Evolutionary conservation across 2,113 vertebrate genomes (phyloP).

Genomic region (Speoplatyrhinus poulsoni): DNA sequence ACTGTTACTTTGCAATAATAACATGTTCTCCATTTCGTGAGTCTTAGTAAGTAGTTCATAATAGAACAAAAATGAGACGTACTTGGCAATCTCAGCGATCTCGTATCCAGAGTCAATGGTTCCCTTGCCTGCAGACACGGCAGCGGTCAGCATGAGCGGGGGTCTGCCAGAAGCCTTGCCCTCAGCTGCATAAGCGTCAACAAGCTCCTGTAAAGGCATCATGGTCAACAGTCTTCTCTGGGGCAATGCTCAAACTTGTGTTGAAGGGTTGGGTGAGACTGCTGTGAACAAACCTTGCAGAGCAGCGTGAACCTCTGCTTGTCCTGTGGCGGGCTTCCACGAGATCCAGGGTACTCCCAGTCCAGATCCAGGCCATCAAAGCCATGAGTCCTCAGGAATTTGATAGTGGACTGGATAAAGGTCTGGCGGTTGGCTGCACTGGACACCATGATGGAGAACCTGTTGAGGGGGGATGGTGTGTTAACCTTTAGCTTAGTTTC

Average conservation of each 20-base stretch:
- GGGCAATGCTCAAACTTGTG: no score
- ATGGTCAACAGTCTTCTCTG: no score
- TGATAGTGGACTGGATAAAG: slow-evolving; percentile 67
- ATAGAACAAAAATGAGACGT: slow-evolving; percentile 33
- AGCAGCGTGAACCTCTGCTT: slow-evolving; percentile 64
- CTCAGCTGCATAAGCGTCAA: slow-evolving; percentile 75
- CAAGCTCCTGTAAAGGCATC: slow-evolving; percentile 73
- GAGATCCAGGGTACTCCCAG: slow-evolving; percentile 63
- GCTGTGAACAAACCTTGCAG: slow-evolving; percentile 40
- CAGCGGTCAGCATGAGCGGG: slow-evolving; percentile 79
- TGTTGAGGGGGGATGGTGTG: neutral
- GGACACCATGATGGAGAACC: slow-evolving; percentile 65
- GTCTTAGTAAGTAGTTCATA: neutral
- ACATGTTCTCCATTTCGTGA: neutral
- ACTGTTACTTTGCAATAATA: neutral
- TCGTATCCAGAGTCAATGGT: slow-evolving; percentile 79
- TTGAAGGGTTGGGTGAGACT: no score
- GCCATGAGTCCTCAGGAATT: slow-evolving; percentile 54
- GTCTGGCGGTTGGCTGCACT: slow-evolving; percentile 39
- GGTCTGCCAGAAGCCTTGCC: slow-evolving; percentile 53
- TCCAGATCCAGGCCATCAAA: slow-evolving; percentile 75
- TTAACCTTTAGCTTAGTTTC: no score
- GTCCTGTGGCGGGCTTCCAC: slow-evolving; percentile 62
- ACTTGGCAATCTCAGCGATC: slow-evolving; percentile 78
- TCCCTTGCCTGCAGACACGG: slow-evolving; percentile 74